Evolutionary conservation across 2,888 invertebrate species (phyloP), one percentile per base, ranked within the genome.

Genomic region (Lamellibrachia columna): DNA sequence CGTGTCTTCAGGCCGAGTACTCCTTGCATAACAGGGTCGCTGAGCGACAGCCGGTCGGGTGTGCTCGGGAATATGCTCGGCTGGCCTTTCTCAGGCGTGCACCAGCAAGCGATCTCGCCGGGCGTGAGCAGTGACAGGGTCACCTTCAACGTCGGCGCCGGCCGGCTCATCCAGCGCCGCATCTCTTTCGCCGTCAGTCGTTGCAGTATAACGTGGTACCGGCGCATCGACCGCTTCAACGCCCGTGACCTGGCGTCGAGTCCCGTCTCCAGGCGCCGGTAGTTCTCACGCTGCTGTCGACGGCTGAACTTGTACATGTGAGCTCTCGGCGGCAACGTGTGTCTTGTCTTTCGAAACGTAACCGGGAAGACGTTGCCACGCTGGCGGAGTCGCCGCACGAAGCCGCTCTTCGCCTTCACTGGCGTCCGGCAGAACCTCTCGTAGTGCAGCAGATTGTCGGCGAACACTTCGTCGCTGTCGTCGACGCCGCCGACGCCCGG

Each of bases 221-320:
- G 75, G 22, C 75, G 75, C 91, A 91, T 91, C 15, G 15, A 53
- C 7, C 91, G 52, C 53, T 28, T 91, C 91, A 91, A 40, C 91
- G 52, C 53, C 52, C 91, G 91, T 15, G 91, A 91, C 91, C 53
- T 91, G 52, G 52, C 53, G 91, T 91, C 40, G 11, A 91, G 91
- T 52, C 91, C 91, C 52, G 91, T 91, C 53, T 52, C 91, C 53
- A 91, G 52, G 11, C 91, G 52, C 40, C 53, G 52, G 11, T 52
- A 91, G 28, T 28, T 52, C 28, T 91, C 91, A 11, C 22, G 11
- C 53, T 7, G 52, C 53, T 91, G 91, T 91, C 22, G 52, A 52
- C 22, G 52, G 11, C 11, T 91, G 53, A 91, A 91, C 53, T 11
- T 28, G 53, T 91, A 91, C 53, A 15, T 53, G 53, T 91, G 91